Percentiles rank a stretch among this genome's conserved stretches.
These are phyloP conservation scores for Epiblema foenella DNA, from an alignment of 2,888 invertebrate genomes.

Conservation along the genomic window DNA sequence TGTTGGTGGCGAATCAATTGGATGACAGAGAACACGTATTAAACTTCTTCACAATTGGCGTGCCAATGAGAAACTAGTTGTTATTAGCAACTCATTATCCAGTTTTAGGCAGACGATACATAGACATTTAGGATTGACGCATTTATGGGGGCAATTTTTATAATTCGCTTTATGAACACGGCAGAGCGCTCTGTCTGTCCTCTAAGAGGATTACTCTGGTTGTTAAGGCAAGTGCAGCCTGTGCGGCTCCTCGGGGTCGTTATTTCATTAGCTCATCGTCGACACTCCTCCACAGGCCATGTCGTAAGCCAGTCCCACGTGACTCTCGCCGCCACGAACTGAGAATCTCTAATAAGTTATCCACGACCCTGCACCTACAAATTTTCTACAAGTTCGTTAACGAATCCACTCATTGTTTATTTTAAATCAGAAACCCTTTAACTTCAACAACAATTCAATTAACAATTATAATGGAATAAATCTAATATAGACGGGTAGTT, in stretches of 20 bases:
- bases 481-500: too few species aligned
- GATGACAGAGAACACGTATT: not conserved
- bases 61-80: not conserved
- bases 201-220: conserved; percentile 48
- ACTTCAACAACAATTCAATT: conserved; percentile 51
- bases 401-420: conserved; percentile 72
- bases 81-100: not conserved
- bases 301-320: conserved; percentile 45
- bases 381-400: conserved; percentile 75
- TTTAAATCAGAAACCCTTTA: conserved; percentile 66
- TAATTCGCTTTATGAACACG: not conserved
- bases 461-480: too few species aligned
- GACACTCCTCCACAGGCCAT: conserved; percentile 43
- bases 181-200: conserved; percentile 32
- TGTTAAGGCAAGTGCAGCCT: conserved; percentile 33
- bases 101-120: too few species aligned
- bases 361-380: conserved; percentile 66
- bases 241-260: conserved; percentile 43
- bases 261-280: conserved; percentile 50
- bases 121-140: not conserved
- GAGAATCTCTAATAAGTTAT: conserved; percentile 74
- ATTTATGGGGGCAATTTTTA: not conserved
- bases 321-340: conserved; percentile 63
- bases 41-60: not conserved
- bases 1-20: too few species aligned